Evolutionary conservation across 2,797 vertebrate species (phyloP), one percentile per base, ranked within the genome.

Genomic region (Bradypus variegatus): DNA sequence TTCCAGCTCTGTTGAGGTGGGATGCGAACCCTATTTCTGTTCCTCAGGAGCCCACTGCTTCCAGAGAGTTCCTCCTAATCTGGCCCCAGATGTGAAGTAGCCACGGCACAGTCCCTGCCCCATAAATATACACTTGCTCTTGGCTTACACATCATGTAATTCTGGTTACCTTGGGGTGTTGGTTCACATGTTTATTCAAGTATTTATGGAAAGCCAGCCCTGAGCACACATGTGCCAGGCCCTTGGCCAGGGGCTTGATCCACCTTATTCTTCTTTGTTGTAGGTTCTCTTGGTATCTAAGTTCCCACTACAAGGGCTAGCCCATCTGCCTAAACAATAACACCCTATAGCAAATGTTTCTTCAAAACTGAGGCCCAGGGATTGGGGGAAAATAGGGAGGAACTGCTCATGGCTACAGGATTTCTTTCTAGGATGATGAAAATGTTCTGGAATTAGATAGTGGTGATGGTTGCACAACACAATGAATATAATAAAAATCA

Each of bases 171-270:
- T 94, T 45, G 31, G 93, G 95, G 92, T 96, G 95, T 95, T 95
- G 95, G 93, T 94, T 95, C 93, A 88, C 90, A 87, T 84, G 64
- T 91, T 95, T 93, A 95, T 95, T 94, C 95, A 95, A 96, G 95
- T 95, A 95, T 96, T 95, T 94, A 96, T 94, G 92, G 89, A 91
- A 95, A 95, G 80, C 69, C 75, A 92, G 82, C 41, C 70, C 85
- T 67, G 69, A 92, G 69, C 58, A 92, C 81, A 89, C 60, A 83
- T 70, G 85, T 86, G 60, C 82, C 76, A 91, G 81, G 87, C 64
- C 88, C 19, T 6, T 29, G 72, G 84, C 60, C 90, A 77, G 36
- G 90, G 85, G 84, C 75, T 94, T 87, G 70, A 62, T 89, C 38
- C 18, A 19, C 5, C 65, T 72, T 41, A 91, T 76, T 89, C 80